Percentiles rank a stretch among this genome's conserved stretches.
These are phyloP conservation scores for Rhamphomyia laevipes DNA, from an alignment of 2,888 invertebrate species.

Conservation along the genomic window DNA sequence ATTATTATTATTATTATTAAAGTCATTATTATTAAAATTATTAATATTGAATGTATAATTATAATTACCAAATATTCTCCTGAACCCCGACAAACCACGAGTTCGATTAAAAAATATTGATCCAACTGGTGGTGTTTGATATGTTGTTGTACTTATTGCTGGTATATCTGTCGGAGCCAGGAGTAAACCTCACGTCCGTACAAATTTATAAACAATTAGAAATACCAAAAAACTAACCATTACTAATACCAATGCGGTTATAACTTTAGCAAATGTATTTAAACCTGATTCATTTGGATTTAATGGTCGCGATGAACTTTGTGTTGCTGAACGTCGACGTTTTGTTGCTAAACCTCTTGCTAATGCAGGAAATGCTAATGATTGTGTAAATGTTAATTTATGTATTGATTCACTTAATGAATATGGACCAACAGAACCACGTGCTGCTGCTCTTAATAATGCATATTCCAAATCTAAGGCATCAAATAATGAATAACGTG, in stretches of 20 bases:
- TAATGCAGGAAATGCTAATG: slow-evolving; percentile 57
- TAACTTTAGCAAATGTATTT: slow-evolving; percentile 58
- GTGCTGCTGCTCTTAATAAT: slow-evolving; percentile 51
- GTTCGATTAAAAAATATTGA: background rate
- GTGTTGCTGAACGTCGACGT: slow-evolving; percentile 43
- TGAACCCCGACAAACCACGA: slow-evolving; percentile 33
- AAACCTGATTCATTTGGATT: slow-evolving; percentile 53
- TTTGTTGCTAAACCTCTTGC: slow-evolving; percentile 56
- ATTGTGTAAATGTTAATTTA: slow-evolving; percentile 62
- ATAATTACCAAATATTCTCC: slow-evolving; percentile 29
- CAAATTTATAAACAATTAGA: slow-evolving; percentile 61
- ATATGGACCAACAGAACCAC: slow-evolving; percentile 60
- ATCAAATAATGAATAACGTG: slow-evolving; percentile 56
- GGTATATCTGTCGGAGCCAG: slow-evolving; percentile 47
- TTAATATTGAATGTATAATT: no score
- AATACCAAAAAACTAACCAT: slow-evolving; percentile 59
- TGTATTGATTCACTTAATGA: slow-evolving; percentile 58
- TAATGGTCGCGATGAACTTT: slow-evolving; percentile 42
- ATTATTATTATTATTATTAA: no score
- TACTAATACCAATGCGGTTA: slow-evolving; percentile 56
- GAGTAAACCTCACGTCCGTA: slow-evolving; percentile 65
- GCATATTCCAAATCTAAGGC: slow-evolving; percentile 60
- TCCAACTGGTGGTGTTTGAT: slow-evolving; percentile 6
- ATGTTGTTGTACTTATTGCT: slow-evolving; percentile 5
- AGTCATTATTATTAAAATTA: no score